Base-by-base conservation (phyloP, 2,888 invertebrate species). In the Chydorus sphaericus region DNA sequence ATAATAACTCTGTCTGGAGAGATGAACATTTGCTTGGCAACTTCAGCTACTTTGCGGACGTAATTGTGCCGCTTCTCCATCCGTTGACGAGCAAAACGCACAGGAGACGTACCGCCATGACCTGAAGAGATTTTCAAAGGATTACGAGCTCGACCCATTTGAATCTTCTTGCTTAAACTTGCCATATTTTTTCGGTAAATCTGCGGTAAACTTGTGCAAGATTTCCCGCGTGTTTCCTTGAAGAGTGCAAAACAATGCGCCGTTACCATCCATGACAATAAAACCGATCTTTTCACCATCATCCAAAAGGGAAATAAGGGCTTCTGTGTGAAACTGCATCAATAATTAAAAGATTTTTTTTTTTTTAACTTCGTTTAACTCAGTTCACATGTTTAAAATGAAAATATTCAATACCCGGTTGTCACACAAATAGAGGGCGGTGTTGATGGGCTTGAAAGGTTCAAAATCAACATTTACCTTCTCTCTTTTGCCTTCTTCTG, bases 281-380 rank as follows among this genome's bases (percentile, higher is more conserved):
- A 99, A 99, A n/a, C 98, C 98, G 72, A 99, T 99, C 75, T 97
- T 97, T 72, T 96, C 97, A 69, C 99, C 98, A 68, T 99, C 98
- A 37, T 97, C 96, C 62, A 98, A 75, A 60, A 98, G 75, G 11
- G 97, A 97, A 39, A 93, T 92, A 62, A 97, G 75, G 44, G 96
- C 96, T 77, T 96, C 91, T 0, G 90, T 91, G 71, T 91, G 91
- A 70, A 91, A 91, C 78, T 75, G 62, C 23, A 44, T n/a, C n/a
- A n/a, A n/a, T n/a, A 44, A n/a, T n/a, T n/a, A n/a, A n/a, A n/a
- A n/a, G n/a, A n/a, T n/a, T n/a, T n/a, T n/a, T n/a, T n/a, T n/a
- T n/a, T n/a, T n/a, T n/a, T n/a, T n/a, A 4, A n/a, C 10, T 23
- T 44, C 8, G n/a, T 23, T 28, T 44, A 26, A 7, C 4, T n/a